These are phyloP conservation scores for Eupithecia exiguata DNA, from an alignment of 2,888 invertebrate species.

Conservation along the genomic window DNA sequence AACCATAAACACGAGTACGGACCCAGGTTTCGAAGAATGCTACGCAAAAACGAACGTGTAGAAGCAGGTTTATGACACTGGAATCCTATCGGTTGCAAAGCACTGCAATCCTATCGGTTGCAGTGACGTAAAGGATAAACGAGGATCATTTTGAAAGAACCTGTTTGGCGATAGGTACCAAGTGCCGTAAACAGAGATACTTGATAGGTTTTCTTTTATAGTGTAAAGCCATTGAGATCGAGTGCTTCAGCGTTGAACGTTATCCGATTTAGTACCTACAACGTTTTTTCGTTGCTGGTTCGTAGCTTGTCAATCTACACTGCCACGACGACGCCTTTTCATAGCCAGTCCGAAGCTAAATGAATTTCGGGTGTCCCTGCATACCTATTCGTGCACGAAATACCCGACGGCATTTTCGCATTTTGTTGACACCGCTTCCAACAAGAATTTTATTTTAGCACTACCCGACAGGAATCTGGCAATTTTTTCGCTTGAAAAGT, in stretches of 20 bases:
- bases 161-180: background rate
- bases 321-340: conserved; percentile 6
- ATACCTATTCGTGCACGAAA: conserved; percentile 31
- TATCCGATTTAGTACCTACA: background rate
- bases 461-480: conserved; percentile 23
- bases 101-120: background rate
- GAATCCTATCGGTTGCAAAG: no score
- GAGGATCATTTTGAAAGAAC: background rate
- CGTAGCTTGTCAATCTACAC: background rate
- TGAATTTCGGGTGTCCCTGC: conserved; percentile 33
- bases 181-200: background rate
- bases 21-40: background rate
- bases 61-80: conserved; percentile 12
- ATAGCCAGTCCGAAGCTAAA: conserved; percentile 27
- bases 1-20: background rate
- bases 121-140: conserved; percentile 1
- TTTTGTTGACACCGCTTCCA: conserved; percentile 32
- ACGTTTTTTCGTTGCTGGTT: background rate
- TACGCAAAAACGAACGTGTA: background rate
- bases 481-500: conserved; percentile 20
- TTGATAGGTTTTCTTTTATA: background rate
- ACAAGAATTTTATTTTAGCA: conserved; percentile 37
- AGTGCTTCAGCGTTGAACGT: background rate
- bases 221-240: conserved; percentile 1
- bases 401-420: conserved; percentile 26